Evolutionary conservation across 37 sponge, comb jelly and placozoan genomes (phyloP).

Genomic region (Diacarnus erythraeanus): DNA sequence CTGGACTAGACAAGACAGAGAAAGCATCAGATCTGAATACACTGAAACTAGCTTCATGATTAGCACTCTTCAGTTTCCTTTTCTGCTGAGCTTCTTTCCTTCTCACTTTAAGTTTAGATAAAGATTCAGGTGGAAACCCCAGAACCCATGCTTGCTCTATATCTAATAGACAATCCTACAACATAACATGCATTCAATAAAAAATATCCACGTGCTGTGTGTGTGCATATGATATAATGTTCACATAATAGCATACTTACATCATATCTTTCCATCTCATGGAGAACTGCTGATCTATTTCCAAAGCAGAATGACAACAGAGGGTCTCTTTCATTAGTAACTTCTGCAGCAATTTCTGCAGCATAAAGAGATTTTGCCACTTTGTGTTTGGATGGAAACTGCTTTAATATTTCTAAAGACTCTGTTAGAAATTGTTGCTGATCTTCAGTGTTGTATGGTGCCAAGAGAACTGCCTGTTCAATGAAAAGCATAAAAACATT

Average conservation of each 20-base stretch:
- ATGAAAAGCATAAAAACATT: background rate
- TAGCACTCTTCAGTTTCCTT: background rate
- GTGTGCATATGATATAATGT: background rate
- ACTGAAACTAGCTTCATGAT: background rate
- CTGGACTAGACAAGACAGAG: background rate
- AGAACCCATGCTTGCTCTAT: conserved; percentile 15
- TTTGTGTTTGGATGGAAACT: background rate
- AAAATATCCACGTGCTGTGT: conserved; percentile 11
- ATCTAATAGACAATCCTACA: conserved; percentile 43
- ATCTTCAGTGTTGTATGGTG: conserved; percentile 11
- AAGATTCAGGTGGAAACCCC: background rate
- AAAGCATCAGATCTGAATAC: conserved; percentile 10
- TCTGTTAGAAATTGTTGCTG: background rate
- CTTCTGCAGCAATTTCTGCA: background rate
- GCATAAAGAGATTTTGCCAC: background rate
- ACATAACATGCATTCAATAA: background rate
- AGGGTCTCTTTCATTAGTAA: background rate
- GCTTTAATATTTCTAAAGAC: background rate
- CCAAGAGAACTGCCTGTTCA: conserved; percentile 12
- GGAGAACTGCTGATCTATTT: conserved; percentile 52
- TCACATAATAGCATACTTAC: conserved; percentile 5
- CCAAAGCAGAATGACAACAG: conserved; percentile 46
- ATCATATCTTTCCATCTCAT: conserved; percentile 37
- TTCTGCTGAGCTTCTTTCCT: background rate
- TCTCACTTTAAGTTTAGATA: conserved; percentile 24